Base-by-base conservation (phyloP, 2,797 vertebrate species). In the Phataginus tetradactyla region DNA sequence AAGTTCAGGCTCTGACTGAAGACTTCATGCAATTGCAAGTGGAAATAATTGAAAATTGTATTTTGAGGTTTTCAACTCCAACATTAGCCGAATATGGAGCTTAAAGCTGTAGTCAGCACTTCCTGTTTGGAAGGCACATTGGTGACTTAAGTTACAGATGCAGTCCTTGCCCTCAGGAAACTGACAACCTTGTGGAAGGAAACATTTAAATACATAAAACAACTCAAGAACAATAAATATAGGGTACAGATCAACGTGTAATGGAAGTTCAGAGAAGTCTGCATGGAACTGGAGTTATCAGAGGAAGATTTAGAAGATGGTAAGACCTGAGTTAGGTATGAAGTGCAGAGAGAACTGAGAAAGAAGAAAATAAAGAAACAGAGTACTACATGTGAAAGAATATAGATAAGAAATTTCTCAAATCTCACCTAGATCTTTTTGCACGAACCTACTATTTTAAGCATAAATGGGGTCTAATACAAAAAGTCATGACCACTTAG, bases 401-500 rank as follows among this genome's bases (percentile, higher is more conserved):
- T 9, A n/a, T 32, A 45, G 7, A 69, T 25, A 21, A 53, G 71
- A 85, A 42, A 45, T 6, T 21, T 59, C 63, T 79, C 42, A 66
- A 37, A 68, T 72, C 37, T 86, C 61, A 61, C 39, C 59, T 95
- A 79, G 55, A 71, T 18, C 45, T 90, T 91, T 66, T 72, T 81
- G 7, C 63, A 66, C n/a, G 34, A 85, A 71, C 90, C 42, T 75
- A 85, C 57, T 45, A 23, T 80, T 79, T 91, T 85, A 92, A 90
- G 14, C 27, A 64, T 80, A 79, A 72, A 71, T 61, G 63, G 49
- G n/a, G 39, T 72, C 34, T 72, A 37, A 79, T 45, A 34, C 55
- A 59, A 12, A 3, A 32, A 64, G 20, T n/a, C 51, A 45, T 87
- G 75, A 75, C 64, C 18, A 68, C 45, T 77, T 63, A 84, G 64